Percentiles rank a stretch among this genome's conserved stretches.
Conservation (phyloP, 2,797 vertebrate species). For the Xiphorhynchus erythropygius region DNA sequence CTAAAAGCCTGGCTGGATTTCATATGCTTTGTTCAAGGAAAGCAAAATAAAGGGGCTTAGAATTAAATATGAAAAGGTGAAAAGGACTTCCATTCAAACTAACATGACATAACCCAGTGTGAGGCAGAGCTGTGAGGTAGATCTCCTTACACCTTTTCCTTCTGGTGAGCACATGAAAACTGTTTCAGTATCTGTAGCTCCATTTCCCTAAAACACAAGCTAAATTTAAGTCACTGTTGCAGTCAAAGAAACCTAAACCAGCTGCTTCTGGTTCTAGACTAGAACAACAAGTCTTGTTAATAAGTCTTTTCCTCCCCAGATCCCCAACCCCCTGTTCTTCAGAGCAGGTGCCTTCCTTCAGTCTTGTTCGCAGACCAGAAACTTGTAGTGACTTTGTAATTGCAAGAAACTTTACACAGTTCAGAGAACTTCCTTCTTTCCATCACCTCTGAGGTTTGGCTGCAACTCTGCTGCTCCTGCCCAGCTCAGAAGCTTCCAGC, state of each 20-base stretch:
- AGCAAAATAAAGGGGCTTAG: neutral
- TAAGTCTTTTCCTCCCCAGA: neutral
- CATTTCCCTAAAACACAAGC: neutral
- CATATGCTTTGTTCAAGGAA: neutral
- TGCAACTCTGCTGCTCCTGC: neutral
- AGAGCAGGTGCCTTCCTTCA: neutral
- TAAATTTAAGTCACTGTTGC: neutral
- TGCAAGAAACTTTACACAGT: neutral
- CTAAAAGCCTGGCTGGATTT: neutral
- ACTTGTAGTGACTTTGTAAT: neutral
- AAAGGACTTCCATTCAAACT: neutral
- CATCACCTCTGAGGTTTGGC: neutral
- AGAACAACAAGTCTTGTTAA: neutral
- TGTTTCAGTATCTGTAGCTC: neutral
- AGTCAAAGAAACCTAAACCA: neutral
- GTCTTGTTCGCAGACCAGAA: neutral
- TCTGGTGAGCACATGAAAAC: neutral
- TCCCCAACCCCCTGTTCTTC: neutral
- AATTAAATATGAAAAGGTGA: neutral
- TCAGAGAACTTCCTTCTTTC: neutral
- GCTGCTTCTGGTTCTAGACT: neutral
- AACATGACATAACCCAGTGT: fast-evolving
- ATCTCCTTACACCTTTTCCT: neutral
- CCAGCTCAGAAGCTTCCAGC: neutral
- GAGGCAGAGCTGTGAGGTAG: neutral